These are phyloP conservation scores for Hormaphis cornu DNA, from an alignment of 1,140 invertebrate genomes.

Conservation along the genomic window DNA sequence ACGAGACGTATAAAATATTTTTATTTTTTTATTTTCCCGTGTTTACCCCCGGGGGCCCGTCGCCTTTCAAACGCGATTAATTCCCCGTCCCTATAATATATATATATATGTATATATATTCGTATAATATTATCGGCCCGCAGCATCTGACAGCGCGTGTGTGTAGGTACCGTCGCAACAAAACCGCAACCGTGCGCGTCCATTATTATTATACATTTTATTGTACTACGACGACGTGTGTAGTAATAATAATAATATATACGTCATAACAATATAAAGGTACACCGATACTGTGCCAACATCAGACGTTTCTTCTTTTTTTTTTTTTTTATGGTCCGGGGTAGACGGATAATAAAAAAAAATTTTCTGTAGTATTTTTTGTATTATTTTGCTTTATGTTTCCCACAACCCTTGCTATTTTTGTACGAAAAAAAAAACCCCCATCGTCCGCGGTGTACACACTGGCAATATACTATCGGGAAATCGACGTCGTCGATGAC, in stretches of 20 bases:
- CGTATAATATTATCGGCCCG: slow-evolving; percentile 24
- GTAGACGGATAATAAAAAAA: not conserved
- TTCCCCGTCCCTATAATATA: slow-evolving; percentile 12
- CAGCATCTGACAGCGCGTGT: slow-evolving; percentile 14
- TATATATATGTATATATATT: no score
- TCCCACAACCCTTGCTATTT: not conserved
- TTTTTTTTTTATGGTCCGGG: not conserved
- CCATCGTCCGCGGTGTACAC: no score
- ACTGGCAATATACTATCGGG: not conserved
- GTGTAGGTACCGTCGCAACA: not conserved
- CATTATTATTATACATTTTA: slow-evolving; percentile 18
- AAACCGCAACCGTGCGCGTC: slow-evolving; percentile 11
- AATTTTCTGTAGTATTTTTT: not conserved
- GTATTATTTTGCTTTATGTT: not conserved
- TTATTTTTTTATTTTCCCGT: slow-evolving; percentile 11
- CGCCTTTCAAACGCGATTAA: slow-evolving; percentile 24
- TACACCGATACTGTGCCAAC: not conserved
- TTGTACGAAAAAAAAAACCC: not conserved
- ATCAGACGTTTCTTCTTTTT: not conserved
- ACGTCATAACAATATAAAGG: no score
- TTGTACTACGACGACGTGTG: not conserved
- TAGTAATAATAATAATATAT: not conserved
- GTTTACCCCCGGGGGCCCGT: slow-evolving; percentile 25
- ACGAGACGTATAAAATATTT: no score
- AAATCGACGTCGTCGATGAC: not conserved